Base-by-base conservation (phyloP, 2,113 vertebrate genomes). In the Coregonus clupeaformis region DNA sequence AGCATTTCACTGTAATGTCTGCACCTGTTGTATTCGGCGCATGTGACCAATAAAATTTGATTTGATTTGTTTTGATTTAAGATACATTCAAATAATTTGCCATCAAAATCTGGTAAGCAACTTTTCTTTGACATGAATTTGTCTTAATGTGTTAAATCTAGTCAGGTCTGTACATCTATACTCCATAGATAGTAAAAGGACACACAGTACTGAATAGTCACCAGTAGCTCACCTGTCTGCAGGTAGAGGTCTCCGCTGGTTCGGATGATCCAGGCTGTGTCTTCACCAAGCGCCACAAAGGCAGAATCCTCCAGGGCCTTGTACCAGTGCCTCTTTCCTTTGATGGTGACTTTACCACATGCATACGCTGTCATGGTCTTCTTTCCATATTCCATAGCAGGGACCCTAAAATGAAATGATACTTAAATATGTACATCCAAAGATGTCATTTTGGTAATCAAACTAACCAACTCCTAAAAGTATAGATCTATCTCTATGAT, bases 321-420 rank as follows among this genome's bases (percentile, higher is more conserved):
- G 1, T 98, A 99, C 97, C 98, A 99, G 86, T 99, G 98, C 1
- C 97, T 92, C 77, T 96, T 97, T 16, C 96, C 97, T 88, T 94
- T 96, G 59, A 95, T 94, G 6, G 95, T 94, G 2, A 98, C 96
- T 87, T 98, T 98, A 2, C 96, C 96, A 80, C 97, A 98, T 0
- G 98, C 98, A 59, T 95, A 98, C 0, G 97, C 97, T 24, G 95
- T 96, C 91, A 96, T 95, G 30, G 93, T 96, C 81, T 96, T 98
- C 91, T 98, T 75, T 99, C 97, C 78, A 99, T 94, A 89, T 99
- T 99, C 98, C 98, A 99, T 69, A 99, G 93, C 76, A 99, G 93
- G n/a, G 94, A 85, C n/a, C 98, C 98, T 99, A 80, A 0, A 24
- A 13, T 7, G 27, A 47, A 13, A 60, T 22, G 27, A 60, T 14